A percentile compares a stretch with the other conserved stretches of the same genome.
These are phyloP conservation scores for Telmatochromis brichardi DNA, from an alignment of 2,113 vertebrate genomes.

Conservation along the genomic window DNA sequence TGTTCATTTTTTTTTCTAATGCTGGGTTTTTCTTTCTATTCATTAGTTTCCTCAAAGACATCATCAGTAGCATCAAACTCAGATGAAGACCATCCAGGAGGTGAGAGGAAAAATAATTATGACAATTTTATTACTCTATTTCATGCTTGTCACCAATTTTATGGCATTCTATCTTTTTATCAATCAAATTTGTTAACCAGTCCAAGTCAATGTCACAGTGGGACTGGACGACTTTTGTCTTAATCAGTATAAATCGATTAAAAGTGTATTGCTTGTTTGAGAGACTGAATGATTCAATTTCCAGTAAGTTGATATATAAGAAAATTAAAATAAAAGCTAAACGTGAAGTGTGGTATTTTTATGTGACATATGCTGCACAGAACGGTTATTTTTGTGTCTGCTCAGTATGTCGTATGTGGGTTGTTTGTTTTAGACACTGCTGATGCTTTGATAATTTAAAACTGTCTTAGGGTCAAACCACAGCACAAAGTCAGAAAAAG, in stretches of 20 bases:
- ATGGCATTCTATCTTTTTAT: rapidly evolving
- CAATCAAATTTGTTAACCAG: not conserved
- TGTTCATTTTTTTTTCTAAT: not conserved
- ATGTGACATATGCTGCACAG: rapidly evolving
- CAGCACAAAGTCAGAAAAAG: rapidly evolving
- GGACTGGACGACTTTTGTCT: not conserved
- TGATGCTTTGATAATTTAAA: rapidly evolving
- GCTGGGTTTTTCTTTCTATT: not conserved
- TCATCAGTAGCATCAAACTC: rapidly evolving
- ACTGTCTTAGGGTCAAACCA: not conserved
- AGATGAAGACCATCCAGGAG: rapidly evolving
- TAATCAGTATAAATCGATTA: rapidly evolving
- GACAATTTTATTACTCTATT: rapidly evolving
- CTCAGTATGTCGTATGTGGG: rapidly evolving
- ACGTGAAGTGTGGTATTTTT: not conserved
- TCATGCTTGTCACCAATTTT: not conserved
- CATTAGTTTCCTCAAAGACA: not conserved
- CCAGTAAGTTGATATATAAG: rapidly evolving
- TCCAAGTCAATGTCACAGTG: rapidly evolving
- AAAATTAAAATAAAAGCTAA: rapidly evolving
- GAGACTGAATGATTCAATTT: rapidly evolving
- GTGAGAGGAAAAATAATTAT: not conserved
- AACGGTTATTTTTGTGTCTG: rapidly evolving
- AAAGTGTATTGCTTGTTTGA: rapidly evolving
- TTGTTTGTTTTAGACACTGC: rapidly evolving